Evolutionary conservation across 2,888 invertebrate genomes (phyloP).

Genomic region (Mesorhabditis belari): DNA sequence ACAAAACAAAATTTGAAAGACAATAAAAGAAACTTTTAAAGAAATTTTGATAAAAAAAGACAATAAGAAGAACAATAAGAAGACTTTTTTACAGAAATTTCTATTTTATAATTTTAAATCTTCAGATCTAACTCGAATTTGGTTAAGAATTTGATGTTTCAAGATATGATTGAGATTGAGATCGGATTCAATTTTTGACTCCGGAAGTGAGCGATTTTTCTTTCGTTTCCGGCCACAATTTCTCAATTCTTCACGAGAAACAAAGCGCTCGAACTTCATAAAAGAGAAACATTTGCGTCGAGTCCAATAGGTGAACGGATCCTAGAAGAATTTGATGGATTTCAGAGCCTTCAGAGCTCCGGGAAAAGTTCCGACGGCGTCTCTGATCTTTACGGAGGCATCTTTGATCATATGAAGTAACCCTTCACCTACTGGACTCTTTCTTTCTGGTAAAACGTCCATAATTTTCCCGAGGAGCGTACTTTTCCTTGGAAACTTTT

Average conservation of each 20-base stretch:
- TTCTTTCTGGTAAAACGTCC: neutral
- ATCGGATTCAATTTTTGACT: neutral
- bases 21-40: too few relatives aligned
- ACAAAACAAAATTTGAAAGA: too few relatives aligned
- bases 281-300: constrained; percentile 20
- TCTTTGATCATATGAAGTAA: too few relatives aligned
- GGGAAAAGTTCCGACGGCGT: too few relatives aligned
- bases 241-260: constrained; percentile 11
- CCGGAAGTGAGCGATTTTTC: neutral
- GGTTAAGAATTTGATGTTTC: neutral
- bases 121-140: neutral
- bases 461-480: neutral
- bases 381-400: too few relatives aligned
- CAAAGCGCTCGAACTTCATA: constrained; percentile 24
- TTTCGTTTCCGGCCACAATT: constrained; percentile 6
- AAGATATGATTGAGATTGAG: neutral
- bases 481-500: too few relatives aligned
- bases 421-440: too few relatives aligned
- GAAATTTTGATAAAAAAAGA: too few relatives aligned
- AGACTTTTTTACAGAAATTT: too few relatives aligned
- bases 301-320: constrained; percentile 11
- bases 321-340: constrained; percentile 21
- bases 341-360: too few relatives aligned
- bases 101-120: too few relatives aligned
- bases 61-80: too few relatives aligned